phyloP scores from a whole-genome alignment of 2,888 invertebrate species.

The Drosophila prolongata region DNA sequence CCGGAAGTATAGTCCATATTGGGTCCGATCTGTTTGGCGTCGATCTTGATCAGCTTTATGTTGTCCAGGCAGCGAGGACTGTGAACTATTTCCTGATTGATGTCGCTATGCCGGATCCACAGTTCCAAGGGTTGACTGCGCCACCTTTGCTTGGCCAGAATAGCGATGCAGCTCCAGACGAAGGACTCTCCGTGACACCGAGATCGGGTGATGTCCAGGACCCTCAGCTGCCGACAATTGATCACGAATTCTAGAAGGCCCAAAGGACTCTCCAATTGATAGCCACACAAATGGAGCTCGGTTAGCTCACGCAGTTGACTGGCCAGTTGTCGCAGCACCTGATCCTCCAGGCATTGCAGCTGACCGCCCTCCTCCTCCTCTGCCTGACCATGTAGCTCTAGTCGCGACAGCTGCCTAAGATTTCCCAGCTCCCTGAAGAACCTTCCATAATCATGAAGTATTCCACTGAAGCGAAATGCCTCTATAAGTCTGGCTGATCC shows the following conservation, averaged over 20 bases:
- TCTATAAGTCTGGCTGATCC: slow-evolving; percentile 55
- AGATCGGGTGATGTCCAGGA: slow-evolving; percentile 65
- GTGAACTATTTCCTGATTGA: slow-evolving; percentile 51
- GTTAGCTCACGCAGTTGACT: slow-evolving; percentile 54
- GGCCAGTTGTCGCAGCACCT: slow-evolving; percentile 62
- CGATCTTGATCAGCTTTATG: slow-evolving; percentile 57
- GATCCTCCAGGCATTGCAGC: slow-evolving; percentile 63
- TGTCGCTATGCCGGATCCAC: slow-evolving; percentile 71
- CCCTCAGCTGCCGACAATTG: slow-evolving; percentile 63
- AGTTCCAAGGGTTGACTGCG: slow-evolving; percentile 63
- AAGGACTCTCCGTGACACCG: slow-evolving; percentile 59
- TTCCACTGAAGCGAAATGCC: slow-evolving; percentile 72
- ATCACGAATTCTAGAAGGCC: slow-evolving; percentile 67
- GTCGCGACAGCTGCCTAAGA: slow-evolving; percentile 52
- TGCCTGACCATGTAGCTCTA: slow-evolving; percentile 57
- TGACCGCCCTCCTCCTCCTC: slow-evolving; percentile 46
- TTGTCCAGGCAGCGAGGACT: slow-evolving; percentile 58
- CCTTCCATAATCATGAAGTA: slow-evolving; percentile 68
- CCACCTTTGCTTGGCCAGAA: slow-evolving; percentile 69
- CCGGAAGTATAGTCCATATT: slow-evolving; percentile 56
- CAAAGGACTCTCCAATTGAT: slow-evolving; percentile 69
- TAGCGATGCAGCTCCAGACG: slow-evolving; percentile 57
- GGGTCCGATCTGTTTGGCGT: slow-evolving; percentile 52
- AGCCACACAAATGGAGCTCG: slow-evolving; percentile 71
- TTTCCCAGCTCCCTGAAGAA: slow-evolving; percentile 69